phyloP scores from a whole-genome alignment of 2,797 vertebrate genomes.

The Lepilemur septentrionalis region DNA sequence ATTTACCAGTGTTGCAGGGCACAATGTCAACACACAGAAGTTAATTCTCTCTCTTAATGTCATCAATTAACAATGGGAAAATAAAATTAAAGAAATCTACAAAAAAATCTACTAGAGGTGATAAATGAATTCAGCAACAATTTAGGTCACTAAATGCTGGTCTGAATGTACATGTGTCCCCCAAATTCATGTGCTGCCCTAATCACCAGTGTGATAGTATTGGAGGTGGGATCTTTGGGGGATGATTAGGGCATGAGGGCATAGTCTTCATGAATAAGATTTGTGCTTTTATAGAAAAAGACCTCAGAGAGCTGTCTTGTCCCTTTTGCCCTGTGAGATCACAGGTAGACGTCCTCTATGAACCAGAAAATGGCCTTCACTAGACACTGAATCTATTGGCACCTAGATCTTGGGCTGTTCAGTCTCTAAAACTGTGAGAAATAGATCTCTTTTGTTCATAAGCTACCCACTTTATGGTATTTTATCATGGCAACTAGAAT shows the following conservation, averaged over 20 bases:
- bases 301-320: background rate
- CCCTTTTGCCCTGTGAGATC: background rate
- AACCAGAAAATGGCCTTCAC: background rate
- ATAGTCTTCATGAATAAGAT: background rate
- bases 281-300: background rate
- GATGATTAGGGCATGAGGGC: background rate
- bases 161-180: background rate
- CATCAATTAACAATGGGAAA: background rate
- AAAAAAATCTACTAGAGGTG: background rate
- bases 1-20: background rate
- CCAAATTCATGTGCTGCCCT: background rate
- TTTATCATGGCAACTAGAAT: background rate
- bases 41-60: background rate
- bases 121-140: background rate
- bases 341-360: background rate
- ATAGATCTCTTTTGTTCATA: background rate
- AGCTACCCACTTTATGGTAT: background rate
- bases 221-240: background rate
- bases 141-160: background rate
- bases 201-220: background rate
- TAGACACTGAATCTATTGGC: background rate
- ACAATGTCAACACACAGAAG: background rate
- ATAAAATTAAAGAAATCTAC: background rate
- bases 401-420: background rate
- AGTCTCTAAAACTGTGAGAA: background rate